These are phyloP conservation scores for Nebria salina DNA, from an alignment of 2,888 invertebrate species.

Conservation along the genomic window DNA sequence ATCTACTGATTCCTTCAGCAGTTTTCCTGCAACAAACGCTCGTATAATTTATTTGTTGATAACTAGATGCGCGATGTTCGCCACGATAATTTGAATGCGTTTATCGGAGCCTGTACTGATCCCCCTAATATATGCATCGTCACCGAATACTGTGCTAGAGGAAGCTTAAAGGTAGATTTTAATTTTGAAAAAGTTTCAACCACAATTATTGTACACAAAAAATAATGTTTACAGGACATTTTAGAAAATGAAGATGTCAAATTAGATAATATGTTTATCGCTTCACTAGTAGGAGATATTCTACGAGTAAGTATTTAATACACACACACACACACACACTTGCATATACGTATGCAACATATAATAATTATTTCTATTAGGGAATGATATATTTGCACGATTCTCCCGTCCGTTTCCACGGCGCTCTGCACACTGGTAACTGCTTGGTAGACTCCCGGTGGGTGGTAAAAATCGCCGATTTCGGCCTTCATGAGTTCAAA, in stretches of 20 bases:
- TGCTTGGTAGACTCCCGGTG: slow-evolving; percentile 94
- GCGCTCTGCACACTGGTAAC: slow-evolving; percentile 88
- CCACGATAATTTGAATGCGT: slow-evolving; percentile 91
- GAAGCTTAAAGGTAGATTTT: slow-evolving; percentile 82
- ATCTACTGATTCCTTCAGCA: too few relatives aligned
- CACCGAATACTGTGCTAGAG: slow-evolving; percentile 88
- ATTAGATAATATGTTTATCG: slow-evolving; percentile 95
- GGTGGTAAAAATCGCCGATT: slow-evolving; percentile 94
- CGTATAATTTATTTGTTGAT: too few relatives aligned
- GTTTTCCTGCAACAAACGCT: too few relatives aligned
- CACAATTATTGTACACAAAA: too few relatives aligned
- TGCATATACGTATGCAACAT: background rate
- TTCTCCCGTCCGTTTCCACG: slow-evolving; percentile 86
- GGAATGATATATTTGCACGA: slow-evolving; percentile 93
- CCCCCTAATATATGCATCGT: slow-evolving; percentile 90
- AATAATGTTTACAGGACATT: slow-evolving; percentile 74
- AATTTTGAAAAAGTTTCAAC: too few relatives aligned
- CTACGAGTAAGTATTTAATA: slow-evolving; percentile 77
- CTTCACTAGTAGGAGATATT: slow-evolving; percentile 93
- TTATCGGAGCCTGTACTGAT: slow-evolving; percentile 92
- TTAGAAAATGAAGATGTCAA: slow-evolving; percentile 95
- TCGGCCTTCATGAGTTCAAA: slow-evolving; percentile 88
- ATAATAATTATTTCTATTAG: slow-evolving; percentile 60
- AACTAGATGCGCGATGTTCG: slow-evolving; percentile 85
- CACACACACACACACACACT: slow-evolving; percentile 4